Evolutionary conservation across 1,140 invertebrate genomes (phyloP).

Genomic region (Philotrypesis tridentata): DNA sequence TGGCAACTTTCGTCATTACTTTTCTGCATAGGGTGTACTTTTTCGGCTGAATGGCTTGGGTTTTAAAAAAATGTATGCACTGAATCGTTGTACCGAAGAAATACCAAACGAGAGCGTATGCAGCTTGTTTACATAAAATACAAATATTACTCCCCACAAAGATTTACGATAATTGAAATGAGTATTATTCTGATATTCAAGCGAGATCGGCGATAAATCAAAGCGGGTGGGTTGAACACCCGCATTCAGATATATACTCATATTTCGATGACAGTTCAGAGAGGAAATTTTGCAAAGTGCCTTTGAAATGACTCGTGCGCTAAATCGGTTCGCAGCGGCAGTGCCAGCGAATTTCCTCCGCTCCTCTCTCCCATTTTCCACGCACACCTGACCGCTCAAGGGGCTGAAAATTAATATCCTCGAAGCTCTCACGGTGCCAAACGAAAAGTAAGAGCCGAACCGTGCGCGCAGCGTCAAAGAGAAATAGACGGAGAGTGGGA

Average conservation of each 20-base stretch:
- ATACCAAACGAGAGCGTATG: too few relatives aligned
- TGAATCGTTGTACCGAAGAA: too few relatives aligned
- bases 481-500: conserved; percentile 1
- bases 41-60: too few relatives aligned
- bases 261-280: neutral
- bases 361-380: neutral
- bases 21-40: neutral
- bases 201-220: neutral
- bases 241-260: neutral
- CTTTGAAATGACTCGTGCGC: neutral
- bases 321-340: neutral
- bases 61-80: too few relatives aligned
- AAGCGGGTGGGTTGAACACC: neutral
- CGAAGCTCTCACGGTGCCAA: conserved; percentile 19
- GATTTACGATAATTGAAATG: neutral
- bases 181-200: neutral
- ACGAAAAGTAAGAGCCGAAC: conserved; percentile 38
- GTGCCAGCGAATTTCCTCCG: neutral
- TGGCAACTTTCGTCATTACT: neutral
- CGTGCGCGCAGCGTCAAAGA: neutral
- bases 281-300: neutral
- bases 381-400: conserved; percentile 20
- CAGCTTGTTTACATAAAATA: too few relatives aligned
- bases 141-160: too few relatives aligned
- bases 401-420: conserved; percentile 48